Percentiles rank a stretch among this genome's conserved stretches.
Evolutionary conservation across 1,140 invertebrate species (phyloP).

Genomic region (Mylabris phalerata): DNA sequence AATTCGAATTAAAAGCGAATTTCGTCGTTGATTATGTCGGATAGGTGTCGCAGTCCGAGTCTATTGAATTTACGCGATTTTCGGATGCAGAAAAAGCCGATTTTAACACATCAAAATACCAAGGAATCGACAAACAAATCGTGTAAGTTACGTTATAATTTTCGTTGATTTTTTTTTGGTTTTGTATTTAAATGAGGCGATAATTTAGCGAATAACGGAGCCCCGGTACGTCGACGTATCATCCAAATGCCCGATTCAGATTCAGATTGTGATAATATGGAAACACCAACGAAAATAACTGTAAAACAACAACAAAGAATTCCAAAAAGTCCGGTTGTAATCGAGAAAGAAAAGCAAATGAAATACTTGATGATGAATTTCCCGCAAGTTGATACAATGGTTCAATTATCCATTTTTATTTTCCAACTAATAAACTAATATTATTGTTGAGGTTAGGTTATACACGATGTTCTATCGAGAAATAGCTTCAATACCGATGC

Average conservation of each 20-base stretch:
- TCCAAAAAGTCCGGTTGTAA: conserved; percentile 24
- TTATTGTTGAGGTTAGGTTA: conserved; percentile 23
- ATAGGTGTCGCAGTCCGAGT: conserved; percentile 20
- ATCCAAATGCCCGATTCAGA: conserved; percentile 34
- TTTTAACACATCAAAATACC: conserved; percentile 21
- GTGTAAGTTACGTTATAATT: conserved; percentile 4
- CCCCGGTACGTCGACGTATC: conserved; percentile 19
- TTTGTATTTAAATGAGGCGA: neutral
- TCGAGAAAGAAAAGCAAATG: conserved; percentile 38
- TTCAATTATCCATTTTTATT: conserved; percentile 7
- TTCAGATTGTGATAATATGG: conserved; percentile 31
- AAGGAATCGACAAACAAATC: neutral
- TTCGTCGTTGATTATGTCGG: conserved; percentile 19
- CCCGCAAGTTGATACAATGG: conserved; percentile 31
- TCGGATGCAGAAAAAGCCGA: conserved; percentile 34
- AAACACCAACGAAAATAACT: conserved; percentile 4
- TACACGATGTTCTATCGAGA: conserved; percentile 34
- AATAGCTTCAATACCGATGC: conserved; percentile 34
- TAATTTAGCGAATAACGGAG: conserved; percentile 5
- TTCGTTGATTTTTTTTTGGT: conserved; percentile 24
- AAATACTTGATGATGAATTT: conserved; percentile 36
- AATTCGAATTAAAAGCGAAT: neutral
- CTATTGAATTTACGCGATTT: conserved; percentile 31
- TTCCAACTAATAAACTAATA: no score
- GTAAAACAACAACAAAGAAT: conserved; percentile 1